Evolutionary conservation across 2,888 invertebrate genomes (phyloP), one percentile per base, ranked within the genome.

Genomic region (Cordilura impudica): DNA sequence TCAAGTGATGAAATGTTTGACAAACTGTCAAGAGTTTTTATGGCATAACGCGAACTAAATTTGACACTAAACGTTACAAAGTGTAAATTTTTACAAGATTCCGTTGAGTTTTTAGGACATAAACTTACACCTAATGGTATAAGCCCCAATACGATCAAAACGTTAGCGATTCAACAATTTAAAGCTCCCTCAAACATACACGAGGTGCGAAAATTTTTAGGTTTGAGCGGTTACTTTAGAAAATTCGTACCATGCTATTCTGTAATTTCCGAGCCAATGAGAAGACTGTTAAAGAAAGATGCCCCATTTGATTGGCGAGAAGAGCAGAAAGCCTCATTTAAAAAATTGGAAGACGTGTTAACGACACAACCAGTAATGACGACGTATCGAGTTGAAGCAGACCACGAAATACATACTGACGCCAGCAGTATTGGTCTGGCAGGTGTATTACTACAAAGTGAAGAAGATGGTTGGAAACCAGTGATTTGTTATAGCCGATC

Each of bases 171-270:
- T n/a, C n/a, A n/a, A n/a, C n/a, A n/a, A n/a, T n/a, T n/a, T n/a
- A n/a, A n/a, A n/a, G n/a, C n/a, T 10, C 81, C 77, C 61, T 39
- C 58, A 5, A 45, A 31, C 14, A n/a, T 54, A 14, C 61, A 45
- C 2, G 77, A 73, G 23, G 56, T 81, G n/a, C 69, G 77, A 51
- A n/a, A n/a, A 35, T 78, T 81, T 61, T 39, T 81, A n/a, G 81
- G 77, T 19, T 54, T 81, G 14, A 71, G 72, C 7, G 71, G 76
- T 0, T 80, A 76, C 19, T 80, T 80, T 31, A 35, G 71, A 23
- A 70, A 71, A 18, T 79, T 67, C 56, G 26, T 75, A 6, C 56
- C 75, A 8, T 26, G 69, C 1, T 80, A 72, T 18, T 56, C 72
- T 0, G 18, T 80, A 0, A 72, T 71, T 10, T 73, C 76, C 8